These are phyloP conservation scores for Aurelia coerulea DNA, from an alignment of 30 jellyfish, hydroid and myxozoan genomes.

Conservation along the genomic window DNA sequence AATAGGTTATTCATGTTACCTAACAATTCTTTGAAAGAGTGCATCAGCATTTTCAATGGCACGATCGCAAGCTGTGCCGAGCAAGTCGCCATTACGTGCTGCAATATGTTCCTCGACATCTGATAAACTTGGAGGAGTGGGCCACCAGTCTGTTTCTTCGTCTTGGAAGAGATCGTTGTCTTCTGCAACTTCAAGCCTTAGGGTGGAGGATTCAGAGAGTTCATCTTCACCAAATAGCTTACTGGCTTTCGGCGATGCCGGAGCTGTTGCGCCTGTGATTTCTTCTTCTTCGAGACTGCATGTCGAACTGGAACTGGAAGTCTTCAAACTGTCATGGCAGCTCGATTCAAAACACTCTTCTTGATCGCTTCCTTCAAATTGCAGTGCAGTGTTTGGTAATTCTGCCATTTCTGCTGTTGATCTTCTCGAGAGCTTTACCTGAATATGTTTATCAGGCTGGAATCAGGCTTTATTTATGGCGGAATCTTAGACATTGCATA, in stretches of 20 bases:
- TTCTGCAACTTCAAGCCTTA: neutral
- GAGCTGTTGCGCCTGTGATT: too few relatives aligned
- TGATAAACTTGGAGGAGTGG: conserved; percentile 41
- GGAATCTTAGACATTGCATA: neutral
- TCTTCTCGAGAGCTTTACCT: too few relatives aligned
- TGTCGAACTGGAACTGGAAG: conserved; percentile 10
- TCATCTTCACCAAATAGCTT: too few relatives aligned
- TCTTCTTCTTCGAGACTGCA: conserved; percentile 11
- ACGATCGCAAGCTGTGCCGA: conserved; percentile 1
- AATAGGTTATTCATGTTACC: conserved; percentile 5
- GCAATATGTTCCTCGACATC: neutral
- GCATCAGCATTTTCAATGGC: conserved; percentile 32
- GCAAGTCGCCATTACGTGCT: neutral
- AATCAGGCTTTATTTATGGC: too few relatives aligned
- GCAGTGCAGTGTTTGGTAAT: neutral
- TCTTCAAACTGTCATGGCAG: neutral
- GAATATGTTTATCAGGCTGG: too few relatives aligned
- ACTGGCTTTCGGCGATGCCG: too few relatives aligned
- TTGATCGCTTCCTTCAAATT: neutral
- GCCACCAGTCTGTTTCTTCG: conserved; percentile 31
- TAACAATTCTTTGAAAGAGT: conserved; percentile 23
- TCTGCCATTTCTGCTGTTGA: too few relatives aligned
- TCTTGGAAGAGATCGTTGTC: conserved; percentile 1
- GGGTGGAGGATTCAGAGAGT: too few relatives aligned
- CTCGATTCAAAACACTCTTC: neutral